Conservation (phyloP, 1,140 invertebrate species). For the Agraylea sexmaculata region DNA sequence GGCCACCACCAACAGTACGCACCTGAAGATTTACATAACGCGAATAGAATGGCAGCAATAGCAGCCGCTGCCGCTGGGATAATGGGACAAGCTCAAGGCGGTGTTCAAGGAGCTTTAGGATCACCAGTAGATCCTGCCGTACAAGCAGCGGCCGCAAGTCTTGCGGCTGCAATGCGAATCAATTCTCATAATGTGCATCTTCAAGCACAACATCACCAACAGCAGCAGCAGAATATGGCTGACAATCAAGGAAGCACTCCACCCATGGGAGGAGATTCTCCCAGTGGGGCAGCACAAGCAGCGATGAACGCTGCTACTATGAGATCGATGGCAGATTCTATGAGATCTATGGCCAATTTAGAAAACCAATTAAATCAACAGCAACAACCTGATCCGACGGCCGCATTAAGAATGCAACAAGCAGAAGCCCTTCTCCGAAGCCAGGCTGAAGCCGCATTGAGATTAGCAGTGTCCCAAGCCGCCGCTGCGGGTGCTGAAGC, state of each 20-base stretch:
- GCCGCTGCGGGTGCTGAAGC: constrained; percentile 31
- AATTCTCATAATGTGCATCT: constrained; percentile 25
- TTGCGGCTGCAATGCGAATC: constrained; percentile 72
- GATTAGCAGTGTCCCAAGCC: constrained; percentile 58
- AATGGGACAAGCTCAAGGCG: constrained; percentile 45
- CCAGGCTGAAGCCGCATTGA: constrained; percentile 68
- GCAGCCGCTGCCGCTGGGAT: constrained; percentile 58
- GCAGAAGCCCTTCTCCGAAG: constrained; percentile 69
- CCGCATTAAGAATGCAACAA: constrained; percentile 62
- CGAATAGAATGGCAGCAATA: constrained; percentile 62
- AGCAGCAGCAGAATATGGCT: constrained; percentile 39
- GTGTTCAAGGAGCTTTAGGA: constrained; percentile 30
- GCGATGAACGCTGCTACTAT: constrained; percentile 28
- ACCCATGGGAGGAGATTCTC: constrained; percentile 32
- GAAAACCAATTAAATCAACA: constrained; percentile 29
- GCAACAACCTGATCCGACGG: constrained; percentile 45
- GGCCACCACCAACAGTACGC: constrained; percentile 50
- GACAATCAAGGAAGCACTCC: constrained; percentile 26
- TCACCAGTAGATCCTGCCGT: constrained; percentile 39
- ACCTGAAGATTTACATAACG: constrained; percentile 56
- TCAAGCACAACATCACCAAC: constrained; percentile 42
- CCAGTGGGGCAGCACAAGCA: constrained; percentile 26
- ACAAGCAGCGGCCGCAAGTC: constrained; percentile 62
- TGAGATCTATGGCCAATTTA: constrained; percentile 24
- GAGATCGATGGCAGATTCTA: constrained; percentile 26